Conservation (phyloP, 2,888 invertebrate species). For the Eristalinus aeneus region DNA sequence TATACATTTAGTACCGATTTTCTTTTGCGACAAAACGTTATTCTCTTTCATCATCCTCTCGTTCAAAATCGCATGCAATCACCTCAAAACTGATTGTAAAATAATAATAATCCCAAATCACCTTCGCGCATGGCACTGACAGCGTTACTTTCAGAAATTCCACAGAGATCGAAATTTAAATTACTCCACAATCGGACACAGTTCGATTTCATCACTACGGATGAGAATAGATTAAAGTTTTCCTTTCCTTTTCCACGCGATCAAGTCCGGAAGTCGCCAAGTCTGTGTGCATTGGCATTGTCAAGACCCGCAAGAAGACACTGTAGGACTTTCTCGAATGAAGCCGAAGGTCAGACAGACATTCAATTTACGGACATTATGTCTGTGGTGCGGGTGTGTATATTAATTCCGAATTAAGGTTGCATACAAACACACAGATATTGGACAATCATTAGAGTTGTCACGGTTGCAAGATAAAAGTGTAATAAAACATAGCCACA, state of each 20-base stretch:
- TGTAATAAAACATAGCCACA: not conserved
- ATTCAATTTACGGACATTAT: constrained; percentile 12
- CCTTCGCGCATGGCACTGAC: not conserved
- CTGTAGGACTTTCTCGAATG: not conserved
- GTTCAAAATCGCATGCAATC: not conserved
- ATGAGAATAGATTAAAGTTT: not conserved
- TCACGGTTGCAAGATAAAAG: not conserved
- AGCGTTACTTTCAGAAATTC: not conserved
- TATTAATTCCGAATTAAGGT: constrained; percentile 5
- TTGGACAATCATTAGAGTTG: not conserved
- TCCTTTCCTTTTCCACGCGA: not conserved
- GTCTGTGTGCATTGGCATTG: not conserved
- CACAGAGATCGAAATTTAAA: not conserved
- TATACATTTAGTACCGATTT: no score
- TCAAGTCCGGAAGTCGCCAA: not conserved
- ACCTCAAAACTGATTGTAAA: not conserved
- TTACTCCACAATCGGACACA: not conserved
- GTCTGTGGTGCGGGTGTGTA: not conserved
- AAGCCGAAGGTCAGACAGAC: not conserved
- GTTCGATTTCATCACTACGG: not conserved
- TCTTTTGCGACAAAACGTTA: no score
- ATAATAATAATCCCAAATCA: not conserved
- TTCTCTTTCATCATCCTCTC: not conserved
- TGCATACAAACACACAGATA: not conserved
- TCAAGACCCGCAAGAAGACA: not conserved